A percentile compares a stretch with the other conserved stretches of the same genome.
phyloP scores from a whole-genome alignment of 2,113 vertebrate species.

The Pithys albifrons region DNA sequence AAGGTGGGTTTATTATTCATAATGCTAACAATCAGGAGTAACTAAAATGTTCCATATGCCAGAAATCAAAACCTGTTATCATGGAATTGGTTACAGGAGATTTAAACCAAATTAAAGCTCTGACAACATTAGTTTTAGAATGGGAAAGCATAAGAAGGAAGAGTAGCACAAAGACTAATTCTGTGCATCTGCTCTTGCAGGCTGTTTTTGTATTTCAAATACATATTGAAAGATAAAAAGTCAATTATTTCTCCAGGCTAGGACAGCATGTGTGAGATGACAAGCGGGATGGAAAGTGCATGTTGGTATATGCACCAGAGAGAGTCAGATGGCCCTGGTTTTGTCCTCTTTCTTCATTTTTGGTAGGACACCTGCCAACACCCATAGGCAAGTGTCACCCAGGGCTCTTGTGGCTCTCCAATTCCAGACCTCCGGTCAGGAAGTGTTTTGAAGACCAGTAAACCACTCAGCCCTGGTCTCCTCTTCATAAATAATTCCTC shows the following conservation, averaged over 20 bases:
- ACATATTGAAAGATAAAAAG: slow-evolving; percentile 1
- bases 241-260: background rate
- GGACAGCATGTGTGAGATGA: background rate
- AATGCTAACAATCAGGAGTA: slow-evolving; percentile 34
- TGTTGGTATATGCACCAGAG: background rate
- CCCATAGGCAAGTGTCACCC: background rate
- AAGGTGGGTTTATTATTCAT: slow-evolving; percentile 63
- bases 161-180: slow-evolving; percentile 18
- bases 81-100: slow-evolving; percentile 50
- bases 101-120: slow-evolving; percentile 65
- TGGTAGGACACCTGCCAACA: background rate
- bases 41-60: slow-evolving; percentile 57
- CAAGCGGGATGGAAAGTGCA: background rate
- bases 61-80: slow-evolving; percentile 55
- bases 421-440: slow-evolving; percentile 40
- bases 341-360: background rate
- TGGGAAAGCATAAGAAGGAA: slow-evolving; percentile 21
- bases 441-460: slow-evolving; percentile 63
- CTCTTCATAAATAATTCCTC: slow-evolving; percentile 76
- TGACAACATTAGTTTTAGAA: slow-evolving; percentile 34
- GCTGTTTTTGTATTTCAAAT: slow-evolving; percentile 41
- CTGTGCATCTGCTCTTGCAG: slow-evolving; percentile 14
- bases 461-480: slow-evolving; percentile 51
- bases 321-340: background rate
- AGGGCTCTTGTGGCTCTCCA: slow-evolving; percentile 25